Conservation (phyloP, 2,888 invertebrate species). For the Troides aeacus region DNA sequence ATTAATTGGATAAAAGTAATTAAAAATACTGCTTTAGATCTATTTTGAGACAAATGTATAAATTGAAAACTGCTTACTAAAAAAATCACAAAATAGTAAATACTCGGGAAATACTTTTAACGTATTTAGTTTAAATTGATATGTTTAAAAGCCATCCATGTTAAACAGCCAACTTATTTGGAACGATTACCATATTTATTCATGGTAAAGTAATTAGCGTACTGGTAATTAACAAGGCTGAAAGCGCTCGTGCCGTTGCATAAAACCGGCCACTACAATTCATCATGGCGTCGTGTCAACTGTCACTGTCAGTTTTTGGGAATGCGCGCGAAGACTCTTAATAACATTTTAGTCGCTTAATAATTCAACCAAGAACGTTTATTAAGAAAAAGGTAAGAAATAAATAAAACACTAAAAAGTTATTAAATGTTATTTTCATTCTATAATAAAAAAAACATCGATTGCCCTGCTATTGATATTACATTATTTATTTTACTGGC, state of each 20-base stretch:
- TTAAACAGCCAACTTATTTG: conserved; percentile 23
- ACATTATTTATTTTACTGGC: too few species aligned
- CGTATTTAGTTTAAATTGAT: conserved; percentile 20
- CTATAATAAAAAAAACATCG: too few species aligned
- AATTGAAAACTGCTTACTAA: too few species aligned
- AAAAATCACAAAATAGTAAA: background rate
- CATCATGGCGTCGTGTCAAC: conserved; percentile 54
- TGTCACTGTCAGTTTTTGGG: conserved; percentile 68
- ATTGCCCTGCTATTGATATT: too few species aligned
- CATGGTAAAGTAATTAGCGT: conserved; percentile 57
- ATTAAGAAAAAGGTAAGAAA: too few species aligned
- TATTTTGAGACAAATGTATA: too few species aligned
- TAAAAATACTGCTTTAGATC: too few species aligned
- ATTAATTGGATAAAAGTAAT: too few species aligned
- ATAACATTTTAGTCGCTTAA: conserved; percentile 49
- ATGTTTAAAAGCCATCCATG: conserved; percentile 13
- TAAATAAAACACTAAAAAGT: too few species aligned
- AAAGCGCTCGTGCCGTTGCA: conserved; percentile 64
- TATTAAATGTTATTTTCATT: too few species aligned
- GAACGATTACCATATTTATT: conserved; percentile 43
- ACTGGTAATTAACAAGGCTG: conserved; percentile 61
- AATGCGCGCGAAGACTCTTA: conserved; percentile 55
- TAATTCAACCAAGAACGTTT: too few species aligned
- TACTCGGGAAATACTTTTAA: background rate
- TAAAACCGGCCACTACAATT: conserved; percentile 56